Base-by-base conservation (phyloP, 2,797 vertebrate species). In the Poliocrania exsul region DNA sequence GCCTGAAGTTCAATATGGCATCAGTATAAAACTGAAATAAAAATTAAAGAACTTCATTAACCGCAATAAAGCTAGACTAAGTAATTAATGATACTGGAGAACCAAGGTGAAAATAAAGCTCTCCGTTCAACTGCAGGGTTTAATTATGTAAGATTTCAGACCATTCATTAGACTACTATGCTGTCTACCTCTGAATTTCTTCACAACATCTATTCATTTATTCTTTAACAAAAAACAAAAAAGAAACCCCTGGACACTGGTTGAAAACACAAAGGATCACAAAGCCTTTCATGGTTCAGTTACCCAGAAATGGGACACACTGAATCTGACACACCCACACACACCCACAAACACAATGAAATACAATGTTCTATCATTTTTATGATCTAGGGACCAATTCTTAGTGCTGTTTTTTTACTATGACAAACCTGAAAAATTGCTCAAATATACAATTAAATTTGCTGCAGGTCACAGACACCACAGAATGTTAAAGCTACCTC, bases 371-470 rank as follows among this genome's bases (percentile, higher is more conserved):
- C 58, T 50, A 46, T 5, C 9, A 56, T 66, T 78, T 86, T 79
- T 61, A 92, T 2, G 1, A 40, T 49, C 33, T 24, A 72, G 17
- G 47, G 24, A 69, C 12, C 62, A 70, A 35, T 88, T 95, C 89
- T 69, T 72, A 93, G 56, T 21, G 14, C 56, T 61, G 29, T 16
- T 77, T 91, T 65, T 81, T 51, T 46, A 58, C 38, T 56, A n/a
- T 29, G 74, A 85, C 83, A 91, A 80, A 89, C 25, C 19, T 84
- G 70, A 88, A 92, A 81, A 93, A 93, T 83, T 28, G 86, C 58
- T 92, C 86, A 60, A 91, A 72, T 18, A 35, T 33, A 80, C 72
- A 91, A 88, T 71, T 91, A 67, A 78, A 86, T 92, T 84, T 95
- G 40, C 86, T 72, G 31, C 86, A 75, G 80, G 56, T 72, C 80